phyloP scores from a whole-genome alignment of 1,140 invertebrate genomes.

The Nautilus pompilius region DNA sequence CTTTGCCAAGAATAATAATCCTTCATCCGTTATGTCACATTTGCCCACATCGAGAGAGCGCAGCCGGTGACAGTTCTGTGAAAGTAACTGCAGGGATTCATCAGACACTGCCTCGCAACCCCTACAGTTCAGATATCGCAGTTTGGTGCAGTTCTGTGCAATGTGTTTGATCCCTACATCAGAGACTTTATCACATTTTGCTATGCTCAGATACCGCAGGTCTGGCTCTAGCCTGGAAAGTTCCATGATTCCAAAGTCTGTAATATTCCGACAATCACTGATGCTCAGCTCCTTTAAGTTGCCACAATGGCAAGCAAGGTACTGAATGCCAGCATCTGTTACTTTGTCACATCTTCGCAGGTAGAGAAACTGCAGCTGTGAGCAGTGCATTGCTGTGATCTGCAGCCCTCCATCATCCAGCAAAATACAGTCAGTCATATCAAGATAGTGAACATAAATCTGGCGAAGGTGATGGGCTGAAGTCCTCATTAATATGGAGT shows the following conservation, averaged over 20 bases:
- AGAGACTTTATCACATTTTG: constrained; percentile 84
- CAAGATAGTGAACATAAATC: constrained; percentile 54
- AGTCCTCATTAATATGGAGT: constrained; percentile 60
- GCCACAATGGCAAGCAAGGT: constrained; percentile 80
- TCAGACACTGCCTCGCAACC: constrained; percentile 91
- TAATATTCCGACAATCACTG: constrained; percentile 83
- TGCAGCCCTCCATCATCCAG: constrained; percentile 80
- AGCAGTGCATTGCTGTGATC: constrained; percentile 78
- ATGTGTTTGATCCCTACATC: constrained; percentile 90
- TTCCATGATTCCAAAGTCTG: constrained; percentile 88
- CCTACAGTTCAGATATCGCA: constrained; percentile 84
- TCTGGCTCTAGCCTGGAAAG: constrained; percentile 79
- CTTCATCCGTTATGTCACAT: constrained; percentile 86
- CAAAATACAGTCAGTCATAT: constrained; percentile 78
- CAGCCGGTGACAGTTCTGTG: constrained; percentile 76
- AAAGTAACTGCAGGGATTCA: constrained; percentile 78
- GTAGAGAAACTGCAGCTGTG: constrained; percentile 83
- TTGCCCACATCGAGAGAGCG: constrained; percentile 86
- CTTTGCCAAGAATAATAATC: constrained; percentile 77
- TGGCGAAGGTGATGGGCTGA: constrained; percentile 53
- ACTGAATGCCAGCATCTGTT: constrained; percentile 53
- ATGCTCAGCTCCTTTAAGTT: constrained; percentile 80
- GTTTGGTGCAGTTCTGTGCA: constrained; percentile 80
- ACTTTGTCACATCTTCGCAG: constrained; percentile 72
- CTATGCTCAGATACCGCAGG: constrained; percentile 83